Base-by-base conservation (phyloP, 1,140 invertebrate species). In the Xylocopa sonorina region DNA sequence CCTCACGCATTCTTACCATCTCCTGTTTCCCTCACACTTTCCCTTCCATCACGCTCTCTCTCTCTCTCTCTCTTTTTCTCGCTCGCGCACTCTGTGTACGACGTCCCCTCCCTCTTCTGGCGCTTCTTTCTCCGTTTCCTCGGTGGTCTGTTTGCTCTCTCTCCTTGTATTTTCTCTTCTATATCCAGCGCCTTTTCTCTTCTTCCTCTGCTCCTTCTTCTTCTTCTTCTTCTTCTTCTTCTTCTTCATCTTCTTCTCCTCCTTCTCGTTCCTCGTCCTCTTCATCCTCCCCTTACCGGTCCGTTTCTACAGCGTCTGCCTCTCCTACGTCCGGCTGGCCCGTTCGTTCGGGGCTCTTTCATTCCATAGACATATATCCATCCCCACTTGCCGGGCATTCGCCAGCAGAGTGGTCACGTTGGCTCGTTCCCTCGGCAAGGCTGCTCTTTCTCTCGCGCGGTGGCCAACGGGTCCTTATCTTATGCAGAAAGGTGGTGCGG, bases 401-500 rank as follows among this genome's bases (percentile, higher is more conserved):
- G n/a, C n/a, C 10, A 41, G 53, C 53, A 60, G 66, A 58, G 74
- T 76, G 74, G 63, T 68, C 64, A 48, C 63, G 74, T 67, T 68
- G 63, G 24, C 71, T 29, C 62, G 60, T 62, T 62, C 43, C 60
- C 71, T 64, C 32, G 78, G 27, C 68, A 64, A 63, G 51, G 63
- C 51, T 57, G 55, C 71, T 76, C 78, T 74, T 75, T 68, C 79
- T 77, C 82, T 67, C 77, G 62, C 67, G 80, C 83, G 80, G 50
- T 85, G 83, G 76, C 83, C 66, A 63, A 86, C 74, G 78, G 82
- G 69, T 84, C 79, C 86, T 87, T 85, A 82, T 87, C 77, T 88
- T 87, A 85, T 74, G 77, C 76, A 87, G 82, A 82, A 87, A 88
- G 84, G 51, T 86, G 84, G 77, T 79, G 72, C 77, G 75, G 76